Percentiles rank a stretch among this genome's conserved stretches.
phyloP scores from a whole-genome alignment of 92 coral and sea anemone genomes.

The Zoanthus sansibaricus region DNA sequence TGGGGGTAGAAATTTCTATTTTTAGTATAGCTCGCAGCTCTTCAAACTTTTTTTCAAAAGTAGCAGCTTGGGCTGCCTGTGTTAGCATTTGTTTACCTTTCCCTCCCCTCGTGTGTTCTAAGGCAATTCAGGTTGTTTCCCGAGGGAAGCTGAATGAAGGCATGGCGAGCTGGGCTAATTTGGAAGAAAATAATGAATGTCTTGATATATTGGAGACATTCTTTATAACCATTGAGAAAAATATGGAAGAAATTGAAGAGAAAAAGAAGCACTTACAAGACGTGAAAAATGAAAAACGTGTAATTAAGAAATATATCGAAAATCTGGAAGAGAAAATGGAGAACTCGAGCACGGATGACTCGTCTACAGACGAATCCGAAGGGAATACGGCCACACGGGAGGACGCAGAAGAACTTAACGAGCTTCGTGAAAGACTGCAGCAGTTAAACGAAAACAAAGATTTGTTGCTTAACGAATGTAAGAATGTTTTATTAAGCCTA shows the following conservation, averaged over 20 bases:
- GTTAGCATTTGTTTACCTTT: not conserved
- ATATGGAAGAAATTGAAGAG: constrained; percentile 32
- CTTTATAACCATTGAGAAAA: constrained; percentile 16
- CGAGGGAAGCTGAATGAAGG: not conserved
- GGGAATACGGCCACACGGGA: not conserved
- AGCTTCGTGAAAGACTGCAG: constrained; percentile 28
- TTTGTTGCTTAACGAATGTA: constrained; percentile 27
- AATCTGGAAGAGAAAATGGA: constrained; percentile 40
- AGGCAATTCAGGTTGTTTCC: not conserved
- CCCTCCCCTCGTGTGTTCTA: not conserved
- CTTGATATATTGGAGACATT: not conserved
- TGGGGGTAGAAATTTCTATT: too few species aligned
- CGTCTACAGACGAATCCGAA: not conserved
- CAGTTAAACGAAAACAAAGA: constrained; percentile 29
- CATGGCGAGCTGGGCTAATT: not conserved
- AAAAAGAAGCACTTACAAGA: constrained; percentile 39
- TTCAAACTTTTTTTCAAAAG: not conserved
- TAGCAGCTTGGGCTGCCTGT: not conserved
- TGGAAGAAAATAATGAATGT: not conserved
- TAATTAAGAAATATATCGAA: constrained; percentile 35
- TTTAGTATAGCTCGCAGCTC: too few species aligned
- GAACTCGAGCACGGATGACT: not conserved
- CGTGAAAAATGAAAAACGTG: constrained; percentile 42
- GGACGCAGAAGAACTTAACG: constrained; percentile 25
- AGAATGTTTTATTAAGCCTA: constrained; percentile 12